These are phyloP conservation scores for Eupithecia subumbrata DNA, from an alignment of 2,888 invertebrate species.

Conservation along the genomic window DNA sequence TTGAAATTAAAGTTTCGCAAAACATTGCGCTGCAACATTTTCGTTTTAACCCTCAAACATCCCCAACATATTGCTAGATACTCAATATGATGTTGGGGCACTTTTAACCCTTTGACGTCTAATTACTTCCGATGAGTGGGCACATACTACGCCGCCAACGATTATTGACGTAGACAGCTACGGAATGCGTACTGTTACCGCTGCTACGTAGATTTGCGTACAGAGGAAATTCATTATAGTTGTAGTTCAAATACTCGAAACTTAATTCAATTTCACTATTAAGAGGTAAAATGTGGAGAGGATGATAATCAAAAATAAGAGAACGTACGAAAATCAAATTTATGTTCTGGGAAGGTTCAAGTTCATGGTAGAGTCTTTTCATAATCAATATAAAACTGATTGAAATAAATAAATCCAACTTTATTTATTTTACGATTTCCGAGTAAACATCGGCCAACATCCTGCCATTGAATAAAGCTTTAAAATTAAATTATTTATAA, in stretches of 20 bases:
- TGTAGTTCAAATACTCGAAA: too few species aligned
- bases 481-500: constrained; percentile 27
- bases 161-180: constrained; percentile 46
- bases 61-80: constrained; percentile 7
- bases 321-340: not conserved
- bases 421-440: not conserved
- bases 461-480: constrained; percentile 17
- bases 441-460: constrained; percentile 17
- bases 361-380: not conserved
- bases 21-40: not conserved
- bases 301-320: not conserved
- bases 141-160: constrained; percentile 39
- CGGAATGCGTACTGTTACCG: constrained; percentile 32
- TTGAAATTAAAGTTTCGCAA: not conserved
- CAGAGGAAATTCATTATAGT: not conserved
- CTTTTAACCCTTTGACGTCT: constrained; percentile 47
- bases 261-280: too few species aligned
- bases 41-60: constrained; percentile 14
- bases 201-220: not conserved
- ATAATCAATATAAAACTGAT: not conserved
- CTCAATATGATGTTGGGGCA: constrained; percentile 35
- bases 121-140: constrained; percentile 52
- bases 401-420: not conserved
- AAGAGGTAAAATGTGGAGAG: not conserved
- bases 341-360: too few species aligned